Base-by-base conservation (phyloP, 2,888 invertebrate genomes). In the Diarsia mendica region DNA sequence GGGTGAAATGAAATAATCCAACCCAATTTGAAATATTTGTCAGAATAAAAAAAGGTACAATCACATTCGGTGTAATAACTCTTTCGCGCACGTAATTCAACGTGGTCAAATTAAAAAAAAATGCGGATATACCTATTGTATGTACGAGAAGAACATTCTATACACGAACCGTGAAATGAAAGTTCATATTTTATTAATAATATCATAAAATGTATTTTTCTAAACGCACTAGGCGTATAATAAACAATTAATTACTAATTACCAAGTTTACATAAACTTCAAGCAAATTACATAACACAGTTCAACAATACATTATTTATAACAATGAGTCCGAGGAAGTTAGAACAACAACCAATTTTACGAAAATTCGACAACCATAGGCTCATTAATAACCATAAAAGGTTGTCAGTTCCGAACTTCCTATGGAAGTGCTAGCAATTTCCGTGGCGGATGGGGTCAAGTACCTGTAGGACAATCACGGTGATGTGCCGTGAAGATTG, bases 381-480 rank as follows among this genome's bases (percentile, higher is more conserved):
- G 69, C 67, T 75, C 69, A 85, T 85, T 83, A 85, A 79, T 85
- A 86, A 84, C 83, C 86, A 89, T 89, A 82, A 87, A 86, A 87
- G 87, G 85, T 89, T 82, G 82, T 79, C 84, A 80, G 80, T 87
- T 86, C 80, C 81, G 77, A 78, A 78, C 77, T 85, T 85, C 80
- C 82, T 80, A 81, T 89, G 90, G 91, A 92, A 92, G 91, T 89
- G 89, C 89, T 85, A 77, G 90, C 89, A 92, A 94, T 92, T 92
- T 94, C 94, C 87, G 85, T 78, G 63, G 75, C 92, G 89, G 90
- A 89, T 81, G 92, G 88, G 92, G 93, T 93, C 93, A 92, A 91
- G 89, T 89, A 85, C 85, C 70, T 44, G 66, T 67, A 86, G 85
- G 84, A 85, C 88, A 87, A 89, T 89, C 85, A 88, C 79, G 88